Percentiles rank a stretch among this genome's conserved stretches.
Conservation (phyloP, 2,113 vertebrate genomes). For the Chroicocephalus ridibundus region DNA sequence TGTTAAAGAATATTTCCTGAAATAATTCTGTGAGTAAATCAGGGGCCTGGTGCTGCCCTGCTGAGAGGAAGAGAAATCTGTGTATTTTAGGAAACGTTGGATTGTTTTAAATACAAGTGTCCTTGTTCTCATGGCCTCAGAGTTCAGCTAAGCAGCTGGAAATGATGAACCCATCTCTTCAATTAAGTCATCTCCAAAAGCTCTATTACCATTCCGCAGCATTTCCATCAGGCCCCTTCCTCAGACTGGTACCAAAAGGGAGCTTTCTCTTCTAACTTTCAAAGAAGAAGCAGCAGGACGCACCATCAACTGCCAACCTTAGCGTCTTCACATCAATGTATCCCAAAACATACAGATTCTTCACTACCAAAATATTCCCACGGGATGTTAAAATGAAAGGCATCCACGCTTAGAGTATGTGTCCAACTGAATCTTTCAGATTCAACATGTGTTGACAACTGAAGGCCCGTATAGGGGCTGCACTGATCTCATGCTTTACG, state of each 20-base stretch:
- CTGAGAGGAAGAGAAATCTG: constrained; percentile 42
- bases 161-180: not conserved
- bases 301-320: not conserved
- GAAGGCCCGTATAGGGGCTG: not conserved
- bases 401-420: not conserved
- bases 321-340: not conserved
- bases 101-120: constrained; percentile 21
- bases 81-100: constrained; percentile 21
- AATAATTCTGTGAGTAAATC: constrained; percentile 12
- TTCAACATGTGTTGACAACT: not conserved
- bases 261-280: not conserved
- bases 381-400: not conserved
- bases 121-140: constrained; percentile 55
- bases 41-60: not conserved
- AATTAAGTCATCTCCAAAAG: not conserved
- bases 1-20: constrained; percentile 28
- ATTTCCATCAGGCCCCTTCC: not conserved
- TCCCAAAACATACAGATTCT: not conserved
- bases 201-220: not conserved
- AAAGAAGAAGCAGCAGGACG: not conserved
- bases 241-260: not conserved
- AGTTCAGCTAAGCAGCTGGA: constrained; percentile 53
- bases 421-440: not conserved
- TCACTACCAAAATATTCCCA: not conserved
- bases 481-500: not conserved